Conservation (phyloP, 2,888 invertebrate genomes). For the Gymnosoma rotundatum region DNA sequence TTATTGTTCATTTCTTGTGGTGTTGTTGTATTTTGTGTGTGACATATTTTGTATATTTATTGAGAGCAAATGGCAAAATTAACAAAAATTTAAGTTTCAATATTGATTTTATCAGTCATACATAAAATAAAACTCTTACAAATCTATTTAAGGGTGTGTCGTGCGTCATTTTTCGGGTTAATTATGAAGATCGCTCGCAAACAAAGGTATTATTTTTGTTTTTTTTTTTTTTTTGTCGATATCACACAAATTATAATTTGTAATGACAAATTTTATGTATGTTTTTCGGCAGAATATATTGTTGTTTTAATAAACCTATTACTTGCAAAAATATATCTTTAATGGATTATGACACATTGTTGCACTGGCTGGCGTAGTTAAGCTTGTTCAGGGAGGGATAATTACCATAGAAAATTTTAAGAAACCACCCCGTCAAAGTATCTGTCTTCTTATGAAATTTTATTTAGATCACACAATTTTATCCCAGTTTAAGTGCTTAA, state of each 20-base stretch:
- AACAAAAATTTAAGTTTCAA: slow-evolving; percentile 62
- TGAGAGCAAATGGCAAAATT: slow-evolving; percentile 55
- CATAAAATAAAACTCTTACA: slow-evolving; percentile 33
- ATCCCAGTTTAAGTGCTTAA: no score
- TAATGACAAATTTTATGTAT: background rate
- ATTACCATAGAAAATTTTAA: no score
- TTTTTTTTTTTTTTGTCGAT: background rate
- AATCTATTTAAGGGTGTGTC: slow-evolving; percentile 59
- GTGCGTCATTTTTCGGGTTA: slow-evolving; percentile 60
- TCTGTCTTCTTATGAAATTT: no score
- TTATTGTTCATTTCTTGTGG: slow-evolving; percentile 1
- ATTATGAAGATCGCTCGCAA: slow-evolving; percentile 54
- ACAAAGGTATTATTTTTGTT: background rate
- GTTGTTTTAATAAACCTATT: no score
- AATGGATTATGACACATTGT: no score
- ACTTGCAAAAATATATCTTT: no score
- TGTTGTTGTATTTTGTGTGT: background rate
- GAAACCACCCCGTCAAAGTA: no score
- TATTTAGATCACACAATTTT: no score
- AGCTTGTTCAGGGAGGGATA: no score
- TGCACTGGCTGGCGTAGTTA: no score
- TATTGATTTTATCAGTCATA: slow-evolving; percentile 69
- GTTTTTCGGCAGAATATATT: background rate
- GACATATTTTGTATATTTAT: slow-evolving; percentile 32
- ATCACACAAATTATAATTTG: background rate